Conservation (phyloP, 2,113 vertebrate genomes). For the Oophaga pumilio region DNA sequence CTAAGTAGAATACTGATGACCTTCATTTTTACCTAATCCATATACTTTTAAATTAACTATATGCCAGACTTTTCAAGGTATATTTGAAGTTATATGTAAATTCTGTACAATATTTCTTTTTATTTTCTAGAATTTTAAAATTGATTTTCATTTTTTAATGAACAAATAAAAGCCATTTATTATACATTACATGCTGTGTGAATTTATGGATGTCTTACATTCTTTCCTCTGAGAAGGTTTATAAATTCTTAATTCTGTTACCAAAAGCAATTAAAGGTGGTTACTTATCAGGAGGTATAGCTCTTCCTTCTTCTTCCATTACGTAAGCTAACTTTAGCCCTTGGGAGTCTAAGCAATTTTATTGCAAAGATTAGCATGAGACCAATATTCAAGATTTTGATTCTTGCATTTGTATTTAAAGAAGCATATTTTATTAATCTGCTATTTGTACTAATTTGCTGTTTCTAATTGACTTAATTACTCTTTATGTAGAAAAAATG, state of each 20-base stretch:
- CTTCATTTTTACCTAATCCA: background rate
- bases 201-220: conserved; percentile 19
- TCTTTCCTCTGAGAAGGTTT: conserved; percentile 29
- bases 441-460: conserved; percentile 54
- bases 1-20: background rate
- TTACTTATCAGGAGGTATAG: conserved; percentile 48
- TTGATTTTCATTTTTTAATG: background rate
- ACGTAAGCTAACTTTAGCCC: conserved; percentile 38
- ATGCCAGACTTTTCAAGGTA: background rate
- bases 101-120: background rate
- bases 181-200: background rate
- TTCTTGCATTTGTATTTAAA: conserved; percentile 53
- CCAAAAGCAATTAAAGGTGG: conserved; percentile 55
- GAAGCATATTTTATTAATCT: conserved; percentile 55
- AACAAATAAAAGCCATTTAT: background rate
- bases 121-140: background rate
- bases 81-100: background rate
- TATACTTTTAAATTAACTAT: background rate
- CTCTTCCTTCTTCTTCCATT: conserved; percentile 31
- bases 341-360: conserved; percentile 40
- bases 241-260: conserved; percentile 49
- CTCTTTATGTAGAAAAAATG: conserved; percentile 46
- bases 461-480: conserved; percentile 55
- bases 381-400: conserved; percentile 43
- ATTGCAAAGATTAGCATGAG: conserved; percentile 36